Percentiles rank a stretch among this genome's conserved stretches.
phyloP scores from a whole-genome alignment of 2,797 vertebrate species.

The Trachops cirrhosus region DNA sequence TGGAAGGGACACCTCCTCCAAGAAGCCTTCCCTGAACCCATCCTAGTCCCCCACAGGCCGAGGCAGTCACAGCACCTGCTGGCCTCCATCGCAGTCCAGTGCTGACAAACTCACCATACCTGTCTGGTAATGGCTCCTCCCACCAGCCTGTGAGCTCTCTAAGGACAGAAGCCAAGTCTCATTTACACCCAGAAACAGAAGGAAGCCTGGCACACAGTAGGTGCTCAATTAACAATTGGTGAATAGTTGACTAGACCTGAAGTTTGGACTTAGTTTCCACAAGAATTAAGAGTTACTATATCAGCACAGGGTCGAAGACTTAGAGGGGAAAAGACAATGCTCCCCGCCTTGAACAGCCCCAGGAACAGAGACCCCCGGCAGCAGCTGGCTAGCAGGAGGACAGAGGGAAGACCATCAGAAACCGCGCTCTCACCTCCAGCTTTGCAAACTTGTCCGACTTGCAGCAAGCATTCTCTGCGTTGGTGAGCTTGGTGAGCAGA shows the following conservation, averaged over 20 bases:
- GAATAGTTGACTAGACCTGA: background rate
- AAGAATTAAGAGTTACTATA: background rate
- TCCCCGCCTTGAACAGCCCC: background rate
- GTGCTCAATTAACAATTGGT: background rate
- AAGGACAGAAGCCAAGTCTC: background rate
- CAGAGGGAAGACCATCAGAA: background rate
- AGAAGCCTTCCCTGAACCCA: constrained; percentile 16
- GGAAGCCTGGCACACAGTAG: background rate
- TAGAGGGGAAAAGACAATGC: background rate
- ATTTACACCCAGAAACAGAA: background rate
- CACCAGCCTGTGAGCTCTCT: background rate
- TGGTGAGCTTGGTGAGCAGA: constrained; percentile 97
- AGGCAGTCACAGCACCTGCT: background rate
- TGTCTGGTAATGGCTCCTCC: background rate
- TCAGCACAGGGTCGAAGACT: background rate
- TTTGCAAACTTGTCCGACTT: constrained; percentile 99
- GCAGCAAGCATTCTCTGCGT: constrained; percentile 97
- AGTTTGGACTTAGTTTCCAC: background rate
- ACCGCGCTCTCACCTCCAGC: constrained; percentile 89
- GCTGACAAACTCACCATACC: background rate
- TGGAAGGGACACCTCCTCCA: background rate
- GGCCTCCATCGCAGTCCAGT: background rate
- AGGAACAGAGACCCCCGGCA: fast-evolving
- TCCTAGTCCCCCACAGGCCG: background rate
- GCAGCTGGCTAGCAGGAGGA: fast-evolving